These are phyloP conservation scores for Otolemur garnettii DNA, from an alignment of 2,113 vertebrate genomes.

Conservation along the genomic window DNA sequence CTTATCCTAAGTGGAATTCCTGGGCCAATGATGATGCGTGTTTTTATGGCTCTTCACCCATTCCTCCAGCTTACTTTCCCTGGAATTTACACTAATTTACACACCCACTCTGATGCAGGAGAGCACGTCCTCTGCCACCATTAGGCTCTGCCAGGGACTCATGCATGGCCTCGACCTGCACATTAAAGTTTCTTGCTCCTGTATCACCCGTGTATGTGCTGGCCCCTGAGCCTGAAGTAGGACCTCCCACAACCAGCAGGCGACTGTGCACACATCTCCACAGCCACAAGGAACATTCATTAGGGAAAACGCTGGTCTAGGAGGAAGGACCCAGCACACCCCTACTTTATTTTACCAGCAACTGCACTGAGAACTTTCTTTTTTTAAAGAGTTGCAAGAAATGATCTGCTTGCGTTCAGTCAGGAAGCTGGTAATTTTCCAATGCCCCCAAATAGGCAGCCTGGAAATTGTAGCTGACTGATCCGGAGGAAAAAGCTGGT, in stretches of 20 bases:
- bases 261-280: not conserved
- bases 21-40: not conserved
- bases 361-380: not conserved
- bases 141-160: not conserved
- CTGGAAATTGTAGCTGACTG: constrained; percentile 77
- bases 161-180: not conserved
- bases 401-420: not conserved
- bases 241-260: not conserved
- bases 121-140: not conserved
- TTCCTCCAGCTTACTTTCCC: not conserved
- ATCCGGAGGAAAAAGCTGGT: constrained; percentile 37
- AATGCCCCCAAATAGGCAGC: constrained; percentile 43
- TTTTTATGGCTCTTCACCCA: not conserved
- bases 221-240: not conserved
- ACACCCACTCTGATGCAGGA: not conserved
- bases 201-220: not conserved
- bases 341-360: constrained; percentile 27
- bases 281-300: not conserved
- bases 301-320: not conserved
- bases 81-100: not conserved
- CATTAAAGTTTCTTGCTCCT: not conserved
- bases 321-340: constrained; percentile 12
- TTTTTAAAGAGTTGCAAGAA: constrained; percentile 45
- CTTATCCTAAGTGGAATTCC: constrained; percentile 62
- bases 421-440: constrained; percentile 80